Base-by-base conservation (phyloP, 2,797 vertebrate genomes). In the Alca torda region DNA sequence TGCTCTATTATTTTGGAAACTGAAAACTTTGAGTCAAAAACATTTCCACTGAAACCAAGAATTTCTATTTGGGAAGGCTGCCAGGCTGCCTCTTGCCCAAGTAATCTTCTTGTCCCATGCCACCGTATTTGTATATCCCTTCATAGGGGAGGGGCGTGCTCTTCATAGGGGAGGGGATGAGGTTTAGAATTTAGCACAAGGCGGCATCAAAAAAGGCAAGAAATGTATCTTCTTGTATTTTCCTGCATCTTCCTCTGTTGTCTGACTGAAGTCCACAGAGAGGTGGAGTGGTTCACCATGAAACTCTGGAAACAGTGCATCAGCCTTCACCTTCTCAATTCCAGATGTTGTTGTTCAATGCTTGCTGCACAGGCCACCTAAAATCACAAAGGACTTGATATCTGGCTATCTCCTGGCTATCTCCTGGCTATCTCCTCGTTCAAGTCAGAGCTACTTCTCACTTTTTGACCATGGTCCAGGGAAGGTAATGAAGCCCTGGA, bases 1-100 rank as follows among this genome's bases (percentile, higher is more conserved):
- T 70, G 41, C 21, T 80, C 39, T 78, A n/a, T 70, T 96, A 65
- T 89, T 97, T 81, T 88, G 69, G 87, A 95, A 97, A 81, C 41
- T 5, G 19, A 93, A 91, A 91, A 75, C 70, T 88, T 93, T 81
- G 16, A 76, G 16, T 76, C 15, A 90, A 93, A 95, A 88, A 48
- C 13, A 39, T 69, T 93, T 91, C 79, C 50, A 87, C 43, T 46
- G 33, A 84, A 83, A 25, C 6, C 30, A 92, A 78, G 53, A 68
- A 53, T 89, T 94, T 93, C 26, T 85, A 0, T 50, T 91, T 46
- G 57, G 84, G 84, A 94, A 94, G 51, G 21, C 20, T 91, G 72
- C 87, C 81, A 35, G 77, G 24, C 10, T 74, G 67, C 43, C 6
- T 68, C 13, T 87, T 95, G 51, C 48, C 72, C 43, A 85, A 76